phyloP scores from a whole-genome alignment of 2,888 invertebrate genomes.

The Pocota personata region DNA sequence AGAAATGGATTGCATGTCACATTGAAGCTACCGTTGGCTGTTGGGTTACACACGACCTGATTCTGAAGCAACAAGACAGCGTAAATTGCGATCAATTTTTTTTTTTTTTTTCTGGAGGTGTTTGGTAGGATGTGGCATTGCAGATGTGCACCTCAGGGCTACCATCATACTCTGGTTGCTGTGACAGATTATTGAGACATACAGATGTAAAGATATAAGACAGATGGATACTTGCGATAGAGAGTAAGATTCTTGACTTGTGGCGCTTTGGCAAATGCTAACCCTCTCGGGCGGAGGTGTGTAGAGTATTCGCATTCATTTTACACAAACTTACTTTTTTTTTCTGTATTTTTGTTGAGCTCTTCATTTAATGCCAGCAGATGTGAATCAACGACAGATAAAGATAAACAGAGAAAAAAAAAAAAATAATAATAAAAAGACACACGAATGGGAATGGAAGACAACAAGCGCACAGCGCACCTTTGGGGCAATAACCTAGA shows the following conservation, averaged over 20 bases:
- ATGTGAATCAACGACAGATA: slow-evolving; percentile 60
- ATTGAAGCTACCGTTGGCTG: slow-evolving; percentile 63
- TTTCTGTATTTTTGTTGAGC: slow-evolving; percentile 25
- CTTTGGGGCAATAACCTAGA: slow-evolving; percentile 72
- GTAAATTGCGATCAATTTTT: slow-evolving; percentile 46
- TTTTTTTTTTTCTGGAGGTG: slow-evolving; percentile 41
- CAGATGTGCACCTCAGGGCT: neutral
- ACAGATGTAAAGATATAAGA: slow-evolving; percentile 45
- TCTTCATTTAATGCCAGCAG: slow-evolving; percentile 52
- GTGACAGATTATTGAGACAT: slow-evolving; percentile 69
- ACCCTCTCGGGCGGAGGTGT: slow-evolving; percentile 20
- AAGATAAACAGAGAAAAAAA: slow-evolving; percentile 52
- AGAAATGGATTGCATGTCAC: slow-evolving; percentile 73
- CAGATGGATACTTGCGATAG: slow-evolving; percentile 22
- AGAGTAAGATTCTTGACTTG: slow-evolving; percentile 2
- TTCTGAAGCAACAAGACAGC: slow-evolving; percentile 35
- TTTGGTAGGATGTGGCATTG: slow-evolving; percentile 17
- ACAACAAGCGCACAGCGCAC: slow-evolving; percentile 34
- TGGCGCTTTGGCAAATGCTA: slow-evolving; percentile 25
- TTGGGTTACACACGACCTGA: neutral
- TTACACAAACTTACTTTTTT: neutral
- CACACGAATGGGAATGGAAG: slow-evolving; percentile 16
- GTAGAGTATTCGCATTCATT: slow-evolving; percentile 21
- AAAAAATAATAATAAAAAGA: slow-evolving; percentile 2
- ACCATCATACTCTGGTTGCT: slow-evolving; percentile 8